Conservation (phyloP, 2,888 invertebrate species). For the Pachliopta kotzebuea region DNA sequence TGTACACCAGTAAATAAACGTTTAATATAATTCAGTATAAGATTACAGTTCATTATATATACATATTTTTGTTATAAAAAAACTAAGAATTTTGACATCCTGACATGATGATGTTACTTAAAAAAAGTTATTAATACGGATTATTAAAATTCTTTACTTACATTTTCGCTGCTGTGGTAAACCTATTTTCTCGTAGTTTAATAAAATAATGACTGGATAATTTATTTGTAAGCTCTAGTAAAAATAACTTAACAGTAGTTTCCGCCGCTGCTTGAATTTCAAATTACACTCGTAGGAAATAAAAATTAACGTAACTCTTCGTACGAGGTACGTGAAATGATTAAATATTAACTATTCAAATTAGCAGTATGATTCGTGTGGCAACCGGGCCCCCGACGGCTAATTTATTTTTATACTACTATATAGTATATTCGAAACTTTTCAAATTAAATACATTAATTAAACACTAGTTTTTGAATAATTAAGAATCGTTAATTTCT, state of each 20-base stretch:
- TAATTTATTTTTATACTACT: conserved; percentile 29
- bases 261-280: conserved; percentile 39
- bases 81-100: no score
- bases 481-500: background rate
- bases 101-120: no score
- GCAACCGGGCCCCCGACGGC: conserved; percentile 39
- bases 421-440: conserved; percentile 32
- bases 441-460: conserved; percentile 21
- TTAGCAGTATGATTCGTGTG: conserved; percentile 57
- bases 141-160: no score
- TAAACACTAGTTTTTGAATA: background rate
- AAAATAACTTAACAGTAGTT: conserved; percentile 8
- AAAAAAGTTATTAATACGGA: no score
- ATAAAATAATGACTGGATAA: background rate
- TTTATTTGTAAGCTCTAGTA: background rate
- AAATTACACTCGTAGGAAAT: conserved; percentile 72
- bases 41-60: no score
- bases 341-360: conserved; percentile 55
- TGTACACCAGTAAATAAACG: conserved; percentile 1
- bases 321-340: conserved; percentile 59
- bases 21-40: background rate
- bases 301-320: conserved; percentile 59
- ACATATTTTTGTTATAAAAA: no score
- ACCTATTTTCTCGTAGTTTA: no score
- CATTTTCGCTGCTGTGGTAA: no score